Evolutionary conservation across 2,797 vertebrate genomes (phyloP).

Genomic region (Hydrolagus colliei): DNA sequence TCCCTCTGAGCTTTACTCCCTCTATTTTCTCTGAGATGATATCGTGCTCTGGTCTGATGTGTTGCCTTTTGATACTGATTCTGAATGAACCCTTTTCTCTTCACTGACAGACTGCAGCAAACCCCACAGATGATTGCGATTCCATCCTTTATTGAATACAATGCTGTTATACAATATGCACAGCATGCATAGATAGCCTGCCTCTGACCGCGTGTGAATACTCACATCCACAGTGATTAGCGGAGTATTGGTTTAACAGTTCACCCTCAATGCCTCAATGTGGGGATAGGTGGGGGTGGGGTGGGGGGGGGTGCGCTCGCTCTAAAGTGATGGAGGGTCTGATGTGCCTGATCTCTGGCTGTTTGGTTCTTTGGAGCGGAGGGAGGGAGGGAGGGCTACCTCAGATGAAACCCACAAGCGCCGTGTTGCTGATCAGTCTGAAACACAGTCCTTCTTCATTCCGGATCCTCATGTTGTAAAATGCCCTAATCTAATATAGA

Average conservation of each 20-base stretch:
- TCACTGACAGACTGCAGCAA: constrained; percentile 5
- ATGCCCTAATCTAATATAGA: constrained; percentile 27
- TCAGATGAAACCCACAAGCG: not conserved
- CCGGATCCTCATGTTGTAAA: constrained; percentile 2
- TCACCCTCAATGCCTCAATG: not conserved
- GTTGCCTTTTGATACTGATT: not conserved
- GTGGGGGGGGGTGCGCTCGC: not conserved
- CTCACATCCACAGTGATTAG: not conserved
- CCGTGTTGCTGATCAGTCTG: too few species aligned
- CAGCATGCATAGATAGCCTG: constrained; percentile 16
- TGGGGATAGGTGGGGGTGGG: not conserved
- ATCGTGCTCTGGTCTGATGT: too few species aligned
- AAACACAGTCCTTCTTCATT: constrained; percentile 18
- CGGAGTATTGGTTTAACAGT: too few species aligned
- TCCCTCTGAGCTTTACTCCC: too few species aligned
- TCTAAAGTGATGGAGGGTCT: constrained; percentile 37
- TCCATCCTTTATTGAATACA: constrained; percentile 4
- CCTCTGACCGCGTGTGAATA: constrained; percentile 12
- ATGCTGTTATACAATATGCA: constrained; percentile 8
- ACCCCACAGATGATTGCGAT: not conserved
- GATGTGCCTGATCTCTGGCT: not conserved
- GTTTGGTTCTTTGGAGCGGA: too few species aligned
- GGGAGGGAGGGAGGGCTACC: too few species aligned
- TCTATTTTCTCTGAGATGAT: too few species aligned
- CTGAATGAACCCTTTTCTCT: not conserved